Evolutionary conservation across 2,888 invertebrate genomes (phyloP), one percentile per base, ranked within the genome.

Genomic region (Eristalis pertinax): DNA sequence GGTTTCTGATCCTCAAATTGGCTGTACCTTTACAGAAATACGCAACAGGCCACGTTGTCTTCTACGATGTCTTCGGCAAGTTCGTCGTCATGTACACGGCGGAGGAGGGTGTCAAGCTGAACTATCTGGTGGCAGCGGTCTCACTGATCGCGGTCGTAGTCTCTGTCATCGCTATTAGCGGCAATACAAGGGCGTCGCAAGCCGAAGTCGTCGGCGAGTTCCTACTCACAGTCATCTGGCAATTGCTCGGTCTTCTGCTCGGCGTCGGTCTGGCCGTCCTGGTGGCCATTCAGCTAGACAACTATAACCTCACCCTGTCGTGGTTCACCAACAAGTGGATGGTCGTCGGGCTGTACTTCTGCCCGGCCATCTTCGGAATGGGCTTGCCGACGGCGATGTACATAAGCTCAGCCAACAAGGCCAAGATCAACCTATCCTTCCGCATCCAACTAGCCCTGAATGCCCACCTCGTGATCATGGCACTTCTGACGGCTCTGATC

Each of bases 1-100:
- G 50, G 4, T 7, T 1, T 0, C 3, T 4, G 5, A 5, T 1
- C 19, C 3, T 19, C 7, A 19, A 19, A 19, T 3, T 1, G 4
- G 19, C 67, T 64, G 4, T 26, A 8, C 1, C 13, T 26, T 63
- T 84, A 19, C 89, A 94, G 94, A 90, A 92, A 80, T 84, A 92
- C 15, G 91, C 93, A 0, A 90, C 93, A 26, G 91, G 94, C 38
- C 91, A 93, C 8, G 94, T 94, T 69, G 95, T 97, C 0, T 97
- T 95, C 93, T 97, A 94, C 92, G 97, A 97, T 91, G 94, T 95
- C 70, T 91, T 97, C 79, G 96, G 96, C 64, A 91, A 94, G 90
- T 96, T 95, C 90, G 93, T 97, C 90, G 91, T 97, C 5, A 93
- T 94, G 43, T 97, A 97, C 90, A 94, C 95, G 0, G 93, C 94